Conservation (phyloP, 2,797 vertebrate species). For the Acestrorhynchus altus region DNA sequence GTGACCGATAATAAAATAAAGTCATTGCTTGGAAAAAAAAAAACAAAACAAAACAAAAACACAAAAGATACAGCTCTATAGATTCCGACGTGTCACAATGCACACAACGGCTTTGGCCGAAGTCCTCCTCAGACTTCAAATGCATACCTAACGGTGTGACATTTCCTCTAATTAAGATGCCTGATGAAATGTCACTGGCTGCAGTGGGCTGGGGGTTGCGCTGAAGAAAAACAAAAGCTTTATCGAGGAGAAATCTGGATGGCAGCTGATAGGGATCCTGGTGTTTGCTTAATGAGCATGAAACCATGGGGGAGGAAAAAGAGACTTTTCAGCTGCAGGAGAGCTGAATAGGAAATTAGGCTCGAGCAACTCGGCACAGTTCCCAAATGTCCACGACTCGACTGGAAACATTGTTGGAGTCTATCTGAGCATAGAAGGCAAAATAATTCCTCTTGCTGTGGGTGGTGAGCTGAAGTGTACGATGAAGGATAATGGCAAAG, state of each 20-base stretch:
- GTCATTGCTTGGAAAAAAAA: too few relatives aligned
- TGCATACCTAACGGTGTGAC: slow-evolving; percentile 44
- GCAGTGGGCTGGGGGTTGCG: slow-evolving; percentile 35
- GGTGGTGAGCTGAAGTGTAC: slow-evolving; percentile 5
- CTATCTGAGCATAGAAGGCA: slow-evolving; percentile 6
- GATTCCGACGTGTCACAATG: not conserved
- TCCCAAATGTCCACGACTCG: slow-evolving; percentile 35
- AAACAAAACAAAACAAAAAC: not conserved
- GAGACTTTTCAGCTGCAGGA: slow-evolving; percentile 35
- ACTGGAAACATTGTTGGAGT: slow-evolving; percentile 29
- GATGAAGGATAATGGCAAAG: not conserved
- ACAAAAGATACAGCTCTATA: not conserved
- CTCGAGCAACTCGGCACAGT: slow-evolving; percentile 44
- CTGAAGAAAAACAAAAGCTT: slow-evolving; percentile 59
- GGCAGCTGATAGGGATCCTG: slow-evolving; percentile 53
- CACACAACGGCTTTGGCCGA: not conserved
- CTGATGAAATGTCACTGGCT: slow-evolving; percentile 59
- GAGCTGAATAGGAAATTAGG: slow-evolving; percentile 52
- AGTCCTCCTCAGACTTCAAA: slow-evolving; percentile 41
- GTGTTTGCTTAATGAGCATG: slow-evolving; percentile 59
- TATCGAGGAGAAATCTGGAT: slow-evolving; percentile 59
- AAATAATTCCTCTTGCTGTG: slow-evolving; percentile 28
- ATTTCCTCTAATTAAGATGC: slow-evolving; percentile 59
- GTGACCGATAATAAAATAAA: too few relatives aligned
- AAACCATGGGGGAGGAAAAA: slow-evolving; percentile 46